These are phyloP conservation scores for Tricholauxania praeusta DNA, from an alignment of 2,888 invertebrate species.

Conservation along the genomic window DNA sequence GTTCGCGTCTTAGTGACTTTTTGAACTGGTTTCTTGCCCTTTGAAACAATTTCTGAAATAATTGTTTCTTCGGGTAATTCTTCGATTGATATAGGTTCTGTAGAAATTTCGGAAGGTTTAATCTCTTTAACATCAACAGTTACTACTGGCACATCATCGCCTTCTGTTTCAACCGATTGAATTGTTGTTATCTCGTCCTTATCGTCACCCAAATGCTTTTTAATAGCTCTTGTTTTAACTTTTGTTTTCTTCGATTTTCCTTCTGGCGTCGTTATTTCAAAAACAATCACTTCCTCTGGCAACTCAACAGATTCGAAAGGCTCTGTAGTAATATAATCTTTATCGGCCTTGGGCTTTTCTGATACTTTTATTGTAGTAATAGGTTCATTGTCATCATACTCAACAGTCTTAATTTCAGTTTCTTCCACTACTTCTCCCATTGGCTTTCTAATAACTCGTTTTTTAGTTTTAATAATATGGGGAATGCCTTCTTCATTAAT, in stretches of 20 bases:
- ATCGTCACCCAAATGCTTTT: constrained; percentile 63
- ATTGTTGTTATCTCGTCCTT: constrained; percentile 67
- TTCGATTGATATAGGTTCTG: constrained; percentile 57
- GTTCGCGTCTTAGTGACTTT: constrained; percentile 67
- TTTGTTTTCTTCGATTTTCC: constrained; percentile 62
- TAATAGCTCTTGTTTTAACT: constrained; percentile 63
- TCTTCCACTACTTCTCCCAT: constrained; percentile 67
- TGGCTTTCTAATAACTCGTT: constrained; percentile 66
- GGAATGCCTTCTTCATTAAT: constrained; percentile 55
- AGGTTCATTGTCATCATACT: constrained; percentile 67
- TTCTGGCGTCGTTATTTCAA: constrained; percentile 58
- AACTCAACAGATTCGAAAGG: constrained; percentile 55
- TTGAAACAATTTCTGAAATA: constrained; percentile 58
- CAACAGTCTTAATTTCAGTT: constrained; percentile 68
- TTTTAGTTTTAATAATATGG: constrained; percentile 64
- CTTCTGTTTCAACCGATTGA: constrained; percentile 61
- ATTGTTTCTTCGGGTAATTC: constrained; percentile 63
- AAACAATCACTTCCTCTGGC: constrained; percentile 63
- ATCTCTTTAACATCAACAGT: constrained; percentile 59
- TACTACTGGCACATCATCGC: constrained; percentile 59
- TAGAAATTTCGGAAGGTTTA: constrained; percentile 57
- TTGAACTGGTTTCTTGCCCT: constrained; percentile 62
- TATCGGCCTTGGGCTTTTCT: constrained; percentile 52
- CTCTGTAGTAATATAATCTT: constrained; percentile 31
- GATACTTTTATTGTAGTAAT: constrained; percentile 55